Conservation (phyloP, 1,140 invertebrate species). For the Sinonovacula constricta region DNA sequence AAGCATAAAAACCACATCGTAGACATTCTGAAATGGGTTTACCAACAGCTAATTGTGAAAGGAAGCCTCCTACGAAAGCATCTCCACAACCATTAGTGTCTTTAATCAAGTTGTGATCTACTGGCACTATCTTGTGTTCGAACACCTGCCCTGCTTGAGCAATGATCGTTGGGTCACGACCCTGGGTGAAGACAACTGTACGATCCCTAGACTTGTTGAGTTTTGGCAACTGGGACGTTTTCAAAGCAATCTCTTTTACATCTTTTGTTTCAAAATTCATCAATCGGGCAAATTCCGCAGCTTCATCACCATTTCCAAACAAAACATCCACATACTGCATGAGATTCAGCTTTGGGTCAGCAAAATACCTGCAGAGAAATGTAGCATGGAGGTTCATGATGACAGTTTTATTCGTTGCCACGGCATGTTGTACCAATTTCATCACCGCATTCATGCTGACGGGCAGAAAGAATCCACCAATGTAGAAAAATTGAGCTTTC, state of each 20-base stretch:
- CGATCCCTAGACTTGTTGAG: slow-evolving; percentile 82
- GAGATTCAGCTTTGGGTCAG: slow-evolving; percentile 87
- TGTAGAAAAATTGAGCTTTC: slow-evolving; percentile 90
- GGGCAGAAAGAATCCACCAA: slow-evolving; percentile 97
- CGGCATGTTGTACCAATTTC: slow-evolving; percentile 87
- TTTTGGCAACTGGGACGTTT: slow-evolving; percentile 88
- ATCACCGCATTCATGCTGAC: slow-evolving; percentile 93
- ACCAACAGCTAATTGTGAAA: slow-evolving; percentile 92
- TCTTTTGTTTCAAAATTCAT: slow-evolving; percentile 86
- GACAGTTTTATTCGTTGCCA: slow-evolving; percentile 88
- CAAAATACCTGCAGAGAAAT: slow-evolving; percentile 94
- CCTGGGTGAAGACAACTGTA: slow-evolving; percentile 95
- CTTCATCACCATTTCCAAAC: slow-evolving; percentile 97
- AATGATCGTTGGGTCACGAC: slow-evolving; percentile 90
- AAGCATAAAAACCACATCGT: slow-evolving; percentile 85
- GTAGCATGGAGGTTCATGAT: slow-evolving; percentile 98
- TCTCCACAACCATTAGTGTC: slow-evolving; percentile 99
- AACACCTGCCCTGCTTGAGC: slow-evolving; percentile 79
- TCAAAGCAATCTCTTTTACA: slow-evolving; percentile 91
- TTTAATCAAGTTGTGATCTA: slow-evolving; percentile 66
- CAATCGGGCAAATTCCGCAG: slow-evolving; percentile 87
- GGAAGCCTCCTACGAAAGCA: slow-evolving; percentile 97
- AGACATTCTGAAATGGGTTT: slow-evolving; percentile 88
- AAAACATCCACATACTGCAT: slow-evolving; percentile 97
- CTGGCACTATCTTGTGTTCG: slow-evolving; percentile 62